Evolutionary conservation across 2,113 vertebrate species (phyloP), one percentile per base, ranked within the genome.

Genomic region (Mesembrinibis cayennensis): DNA sequence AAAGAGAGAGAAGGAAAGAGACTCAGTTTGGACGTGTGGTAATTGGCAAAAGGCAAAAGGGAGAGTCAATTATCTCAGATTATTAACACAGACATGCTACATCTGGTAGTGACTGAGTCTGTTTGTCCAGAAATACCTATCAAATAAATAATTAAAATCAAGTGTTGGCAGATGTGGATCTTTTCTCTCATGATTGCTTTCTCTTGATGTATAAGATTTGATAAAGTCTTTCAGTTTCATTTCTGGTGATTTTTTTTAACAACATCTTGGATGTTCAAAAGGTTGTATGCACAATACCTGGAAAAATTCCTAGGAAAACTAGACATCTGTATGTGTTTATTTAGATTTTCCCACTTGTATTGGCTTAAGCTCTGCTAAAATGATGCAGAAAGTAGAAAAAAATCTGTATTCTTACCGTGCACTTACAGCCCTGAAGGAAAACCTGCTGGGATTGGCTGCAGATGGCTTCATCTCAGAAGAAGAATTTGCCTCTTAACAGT

Each of bases 51-150:
- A 94, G 45, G 86, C 78, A 93, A 97, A 97, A 97, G 80, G 90
- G 89, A 98, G 90, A 92, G 78, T 96, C 94, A 96, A 96, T 98
- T 98, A 97, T 70, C 86, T 95, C 76, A 96, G 89, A 96, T 98
- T 98, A 98, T 97, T 98, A 98, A 92, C 80, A 93, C 73, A 98
- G 96, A 95, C 89, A 50, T 77, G 65, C 70, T 97, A 77, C 95
- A 98, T 98, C 97, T 98, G 96, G 90, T 91, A 69, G 22, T 92
- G 80, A 86, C 90, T 84, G 66, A 89, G 73, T 91, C 93, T 98
- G 96, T 97, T 98, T 98, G 95, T 97, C 96, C 92, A 97, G 95
- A 97, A 97, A 97, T 90, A 95, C 81, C 72, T 95, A 97, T 97
- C 89, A 97, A 97, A 97, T 69, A 97, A 97, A 96, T 96, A 96